phyloP scores from a whole-genome alignment of 2,113 vertebrate genomes.

The Rhinolophus ferrumequinum region DNA sequence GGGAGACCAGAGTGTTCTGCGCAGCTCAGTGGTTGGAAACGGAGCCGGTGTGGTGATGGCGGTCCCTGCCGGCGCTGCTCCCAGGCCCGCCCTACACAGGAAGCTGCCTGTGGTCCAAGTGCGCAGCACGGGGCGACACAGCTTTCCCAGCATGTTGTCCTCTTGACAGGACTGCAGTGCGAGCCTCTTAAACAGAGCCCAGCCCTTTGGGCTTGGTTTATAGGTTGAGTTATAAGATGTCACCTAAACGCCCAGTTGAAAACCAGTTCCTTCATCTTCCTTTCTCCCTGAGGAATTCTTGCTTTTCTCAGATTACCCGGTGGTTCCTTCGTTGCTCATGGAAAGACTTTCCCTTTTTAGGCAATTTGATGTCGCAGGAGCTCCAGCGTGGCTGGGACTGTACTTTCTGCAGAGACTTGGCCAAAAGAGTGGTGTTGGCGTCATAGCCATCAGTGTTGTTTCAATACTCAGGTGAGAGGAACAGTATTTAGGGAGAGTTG shows the following conservation, averaged over 20 bases:
- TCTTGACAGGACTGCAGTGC: not conserved
- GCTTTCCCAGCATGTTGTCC: not conserved
- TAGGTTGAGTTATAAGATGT: not conserved
- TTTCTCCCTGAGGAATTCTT: not conserved
- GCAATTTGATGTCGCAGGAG: not conserved
- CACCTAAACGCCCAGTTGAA: not conserved
- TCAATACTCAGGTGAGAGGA: not conserved
- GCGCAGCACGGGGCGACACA: not conserved
- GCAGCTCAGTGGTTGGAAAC: not conserved
- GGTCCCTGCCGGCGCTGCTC: not conserved
- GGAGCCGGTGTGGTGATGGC: accelerated
- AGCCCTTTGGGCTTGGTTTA: not conserved
- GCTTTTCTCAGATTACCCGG: not conserved
- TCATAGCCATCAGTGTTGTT: not conserved
- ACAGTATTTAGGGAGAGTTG: not conserved
- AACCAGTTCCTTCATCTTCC: not conserved
- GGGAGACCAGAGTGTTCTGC: not conserved
- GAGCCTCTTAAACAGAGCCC: not conserved
- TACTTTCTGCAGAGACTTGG: not conserved
- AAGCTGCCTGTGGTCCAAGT: not conserved
- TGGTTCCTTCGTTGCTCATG: not conserved
- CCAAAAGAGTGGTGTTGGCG: not conserved
- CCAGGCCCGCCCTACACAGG: accelerated
- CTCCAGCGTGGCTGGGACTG: not conserved
- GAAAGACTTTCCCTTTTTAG: not conserved